Base-by-base conservation (phyloP, 2,797 vertebrate genomes). In the Anabacerthia variegaticeps region DNA sequence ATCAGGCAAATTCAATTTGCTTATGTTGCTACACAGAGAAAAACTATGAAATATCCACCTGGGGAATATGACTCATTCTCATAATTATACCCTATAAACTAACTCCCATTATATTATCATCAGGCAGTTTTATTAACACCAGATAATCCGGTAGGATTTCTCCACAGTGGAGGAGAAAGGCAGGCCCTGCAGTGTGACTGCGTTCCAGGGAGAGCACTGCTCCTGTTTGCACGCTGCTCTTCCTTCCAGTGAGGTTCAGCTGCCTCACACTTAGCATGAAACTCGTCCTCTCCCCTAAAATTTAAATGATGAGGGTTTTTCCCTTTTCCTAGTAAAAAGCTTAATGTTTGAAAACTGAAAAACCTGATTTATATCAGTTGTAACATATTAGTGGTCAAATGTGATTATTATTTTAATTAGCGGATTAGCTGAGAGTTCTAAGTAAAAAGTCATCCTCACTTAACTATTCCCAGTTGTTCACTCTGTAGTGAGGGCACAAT, bases 231-330 rank as follows among this genome's bases (percentile, higher is more conserved):
- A 12, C 6, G 1, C 54, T 22, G 41, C 55, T 81, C 39, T 26
- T 56, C 49, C 37, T 82, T 49, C 72, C 77, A 4, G 2, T 3
- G 46, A 39, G 30, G 20, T 39, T 49, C 56, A 39, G 43, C 56
- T 67, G 52, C 73, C 34, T 14, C 9, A n/a, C n/a, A 7, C 37
- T 8, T 8, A 20, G 19, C 54, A 12, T 10, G 37, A 36, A 54
- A 12, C 34, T 52, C 52, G 27, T 80, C 17, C 63, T 73, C 41
- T 24, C 43, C 41, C 8, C 54, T 65, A 3, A 27, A 23, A 8
- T 39, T 8, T 13, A 21, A 44, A n/a, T 12, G 0, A 17, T 0
- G 1, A 62, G 26, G 7, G 4, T 2, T 55, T 55, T 79, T 46
- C 56, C 13, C 62, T 51, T 20, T 63, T 51, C 5, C 30, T 1